A percentile compares a stretch with the other conserved stretches of the same genome.
phyloP scores from a whole-genome alignment of 2,888 invertebrate genomes.

The Crematogaster levior region DNA sequence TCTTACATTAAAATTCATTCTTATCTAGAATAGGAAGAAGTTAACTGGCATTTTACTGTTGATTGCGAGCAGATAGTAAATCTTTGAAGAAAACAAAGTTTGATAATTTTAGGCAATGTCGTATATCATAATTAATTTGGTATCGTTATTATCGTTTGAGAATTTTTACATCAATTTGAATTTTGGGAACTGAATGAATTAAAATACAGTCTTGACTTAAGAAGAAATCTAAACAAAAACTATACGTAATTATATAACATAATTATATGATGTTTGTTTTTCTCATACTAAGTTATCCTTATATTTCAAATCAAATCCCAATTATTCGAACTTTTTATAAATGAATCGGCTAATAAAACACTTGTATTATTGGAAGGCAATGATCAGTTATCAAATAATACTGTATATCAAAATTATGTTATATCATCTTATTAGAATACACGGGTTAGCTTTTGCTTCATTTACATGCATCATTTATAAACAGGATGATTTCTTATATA shows the following conservation, averaged over 20 bases:
- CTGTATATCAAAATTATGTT: slow-evolving; percentile 40
- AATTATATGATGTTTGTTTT: no score
- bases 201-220: background rate
- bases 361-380: slow-evolving; percentile 44
- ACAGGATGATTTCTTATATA: background rate
- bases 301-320: background rate
- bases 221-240: no score
- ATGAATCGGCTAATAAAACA: slow-evolving; percentile 19
- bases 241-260: no score
- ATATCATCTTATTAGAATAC: slow-evolving; percentile 14
- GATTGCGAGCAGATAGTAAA: background rate
- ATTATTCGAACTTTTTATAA: slow-evolving; percentile 29
- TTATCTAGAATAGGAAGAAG: slow-evolving; percentile 10
- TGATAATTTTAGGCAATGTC: background rate
- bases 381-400: slow-evolving; percentile 33
- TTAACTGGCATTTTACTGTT: background rate
- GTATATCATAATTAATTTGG: background rate
- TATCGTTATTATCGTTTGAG: slow-evolving; percentile 10
- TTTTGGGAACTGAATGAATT: background rate
- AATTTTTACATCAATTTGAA: slow-evolving; percentile 7
- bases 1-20: background rate
- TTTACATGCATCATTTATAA: slow-evolving; percentile 13
- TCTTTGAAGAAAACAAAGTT: background rate
- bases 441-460: background rate
- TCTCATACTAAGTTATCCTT: background rate